Percentiles rank a stretch among this genome's conserved stretches.
phyloP scores from a whole-genome alignment of 2,113 vertebrate genomes.

The Camelus bactrianus region DNA sequence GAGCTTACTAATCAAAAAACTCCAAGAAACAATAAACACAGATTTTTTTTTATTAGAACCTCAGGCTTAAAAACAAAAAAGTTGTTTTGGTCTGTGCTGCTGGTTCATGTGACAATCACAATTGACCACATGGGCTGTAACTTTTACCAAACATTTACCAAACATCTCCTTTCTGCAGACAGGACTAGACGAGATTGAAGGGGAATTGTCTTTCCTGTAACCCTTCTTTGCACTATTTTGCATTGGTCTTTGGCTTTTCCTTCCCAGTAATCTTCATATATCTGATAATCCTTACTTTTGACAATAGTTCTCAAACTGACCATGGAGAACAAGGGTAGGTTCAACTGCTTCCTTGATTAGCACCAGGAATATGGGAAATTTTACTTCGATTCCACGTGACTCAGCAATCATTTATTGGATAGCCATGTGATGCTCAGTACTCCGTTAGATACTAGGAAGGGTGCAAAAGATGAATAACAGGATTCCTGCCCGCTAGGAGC shows the following conservation, averaged over 20 bases:
- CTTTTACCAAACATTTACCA: neutral
- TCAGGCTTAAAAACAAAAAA: neutral
- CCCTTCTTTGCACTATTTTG: neutral
- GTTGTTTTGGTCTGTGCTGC: neutral
- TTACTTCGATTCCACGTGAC: neutral
- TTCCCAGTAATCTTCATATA: neutral
- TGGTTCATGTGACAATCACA: constrained; percentile 45
- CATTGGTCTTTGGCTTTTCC: neutral
- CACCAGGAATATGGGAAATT: neutral
- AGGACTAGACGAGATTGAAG: neutral
- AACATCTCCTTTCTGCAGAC: neutral
- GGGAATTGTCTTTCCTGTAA: neutral
- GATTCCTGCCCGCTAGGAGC: neutral
- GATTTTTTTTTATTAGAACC: constrained; percentile 47
- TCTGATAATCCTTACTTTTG: neutral
- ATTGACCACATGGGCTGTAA: neutral
- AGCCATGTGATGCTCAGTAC: neutral
- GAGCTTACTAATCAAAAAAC: neutral
- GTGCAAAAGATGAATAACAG: neutral
- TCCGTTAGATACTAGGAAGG: neutral
- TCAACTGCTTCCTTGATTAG: neutral
- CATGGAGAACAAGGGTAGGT: neutral
- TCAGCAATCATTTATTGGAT: neutral
- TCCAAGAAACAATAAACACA: neutral
- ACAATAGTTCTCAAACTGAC: neutral